Evolutionary conservation across 2,888 invertebrate species (phyloP).

Genomic region (Synanthedon formicaeformis): DNA sequence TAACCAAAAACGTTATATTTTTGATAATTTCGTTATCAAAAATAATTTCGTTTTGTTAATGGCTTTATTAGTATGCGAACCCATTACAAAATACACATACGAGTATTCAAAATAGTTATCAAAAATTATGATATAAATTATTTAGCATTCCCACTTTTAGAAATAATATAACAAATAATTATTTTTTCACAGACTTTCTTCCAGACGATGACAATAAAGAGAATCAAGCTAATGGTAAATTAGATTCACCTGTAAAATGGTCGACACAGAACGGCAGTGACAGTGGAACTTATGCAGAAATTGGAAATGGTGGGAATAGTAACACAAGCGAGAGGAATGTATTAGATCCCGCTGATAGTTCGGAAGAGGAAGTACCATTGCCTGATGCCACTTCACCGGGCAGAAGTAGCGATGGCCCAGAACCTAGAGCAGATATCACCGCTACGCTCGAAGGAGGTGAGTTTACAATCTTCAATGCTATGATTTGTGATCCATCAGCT

Average conservation of each 20-base stretch:
- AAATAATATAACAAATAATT: not conserved
- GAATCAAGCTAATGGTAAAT: constrained; percentile 60
- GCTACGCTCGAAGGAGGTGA: constrained; percentile 57
- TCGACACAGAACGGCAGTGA: constrained; percentile 61
- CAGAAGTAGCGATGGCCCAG: constrained; percentile 61
- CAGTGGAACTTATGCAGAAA: constrained; percentile 65
- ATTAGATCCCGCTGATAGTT: constrained; percentile 61
- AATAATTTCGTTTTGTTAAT: too few species aligned
- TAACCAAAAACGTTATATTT: too few species aligned
- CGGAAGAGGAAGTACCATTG: constrained; percentile 59
- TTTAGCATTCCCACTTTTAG: too few species aligned
- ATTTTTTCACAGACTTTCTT: constrained; percentile 3
- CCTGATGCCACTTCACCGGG: constrained; percentile 63
- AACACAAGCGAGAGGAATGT: constrained; percentile 58
- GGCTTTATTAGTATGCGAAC: too few species aligned
- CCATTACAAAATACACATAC: too few species aligned
- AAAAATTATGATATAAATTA: too few species aligned
- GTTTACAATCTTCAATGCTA: not conserved
- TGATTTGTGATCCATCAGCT: not conserved
- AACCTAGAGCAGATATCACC: constrained; percentile 60
- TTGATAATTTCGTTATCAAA: too few species aligned
- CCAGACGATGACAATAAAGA: constrained; percentile 64
- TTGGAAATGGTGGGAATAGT: constrained; percentile 55
- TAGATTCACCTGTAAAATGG: constrained; percentile 62
- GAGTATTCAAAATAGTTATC: too few species aligned